phyloP scores from a whole-genome alignment of 1,140 invertebrate genomes.

The Drosophila orosa region DNA sequence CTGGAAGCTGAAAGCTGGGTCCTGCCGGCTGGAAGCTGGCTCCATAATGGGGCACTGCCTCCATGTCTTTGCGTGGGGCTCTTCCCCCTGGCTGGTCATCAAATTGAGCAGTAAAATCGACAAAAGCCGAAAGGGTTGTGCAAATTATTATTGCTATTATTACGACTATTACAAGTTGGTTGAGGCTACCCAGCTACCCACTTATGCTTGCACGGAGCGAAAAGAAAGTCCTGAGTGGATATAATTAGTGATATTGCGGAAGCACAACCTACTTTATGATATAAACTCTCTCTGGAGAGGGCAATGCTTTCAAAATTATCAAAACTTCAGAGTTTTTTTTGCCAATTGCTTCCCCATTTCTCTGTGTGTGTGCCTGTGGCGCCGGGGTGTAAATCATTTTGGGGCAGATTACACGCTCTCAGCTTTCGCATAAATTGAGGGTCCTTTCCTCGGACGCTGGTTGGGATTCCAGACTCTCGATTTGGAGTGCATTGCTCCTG shows the following conservation, averaged over 20 bases:
- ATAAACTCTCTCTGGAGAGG: not conserved
- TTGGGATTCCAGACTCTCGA: not conserved
- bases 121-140: constrained; percentile 70
- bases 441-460: not conserved
- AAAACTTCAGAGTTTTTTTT: not conserved
- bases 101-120: constrained; percentile 75
- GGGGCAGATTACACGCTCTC: constrained; percentile 45
- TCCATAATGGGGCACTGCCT: constrained; percentile 3
- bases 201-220: not conserved
- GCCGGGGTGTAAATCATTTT: constrained; percentile 57
- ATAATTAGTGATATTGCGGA: not conserved
- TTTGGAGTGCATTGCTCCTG: constrained; percentile 19
- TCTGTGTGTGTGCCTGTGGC: not conserved
- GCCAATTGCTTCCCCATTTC: not conserved
- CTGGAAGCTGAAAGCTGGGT: constrained; percentile 2
- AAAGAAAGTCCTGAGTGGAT: not conserved
- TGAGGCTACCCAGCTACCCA: not conserved
- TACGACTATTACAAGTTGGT: constrained; percentile 66
- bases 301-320: not conserved
- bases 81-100: constrained; percentile 45
- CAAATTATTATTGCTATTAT: constrained; percentile 80
- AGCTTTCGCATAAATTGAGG: constrained; percentile 51
- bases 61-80: not conserved
- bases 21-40: not conserved
- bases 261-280: not conserved